Evolutionary conservation across 2,797 vertebrate genomes (phyloP).

Genomic region (Huso huso): DNA sequence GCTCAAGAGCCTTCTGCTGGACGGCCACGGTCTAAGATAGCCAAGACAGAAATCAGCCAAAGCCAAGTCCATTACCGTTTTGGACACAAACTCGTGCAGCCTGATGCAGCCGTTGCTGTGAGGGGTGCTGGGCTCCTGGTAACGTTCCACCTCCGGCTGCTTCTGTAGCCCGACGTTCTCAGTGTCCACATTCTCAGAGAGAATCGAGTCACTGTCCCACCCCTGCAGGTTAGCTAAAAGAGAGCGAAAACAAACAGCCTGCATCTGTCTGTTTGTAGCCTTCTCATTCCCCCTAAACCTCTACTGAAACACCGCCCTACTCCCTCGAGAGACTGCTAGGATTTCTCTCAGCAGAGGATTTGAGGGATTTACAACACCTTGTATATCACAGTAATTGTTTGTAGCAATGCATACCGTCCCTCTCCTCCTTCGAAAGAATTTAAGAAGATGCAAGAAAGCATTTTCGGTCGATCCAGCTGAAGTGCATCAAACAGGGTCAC

Average conservation of each 20-base stretch:
- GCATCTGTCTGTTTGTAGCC: not conserved
- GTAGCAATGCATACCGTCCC: too few species aligned
- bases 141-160: constrained; percentile 40
- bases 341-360: too few species aligned
- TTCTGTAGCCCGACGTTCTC: constrained; percentile 48
- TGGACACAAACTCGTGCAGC: constrained; percentile 87
- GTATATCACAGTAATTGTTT: too few species aligned
- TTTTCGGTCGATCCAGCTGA: too few species aligned
- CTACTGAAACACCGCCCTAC: not conserved
- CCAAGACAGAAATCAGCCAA: not conserved
- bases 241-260: constrained; percentile 3
- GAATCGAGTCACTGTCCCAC: constrained; percentile 77
- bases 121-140: constrained; percentile 61
- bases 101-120: constrained; percentile 65
- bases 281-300: not conserved
- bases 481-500: not conserved
- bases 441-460: too few species aligned
- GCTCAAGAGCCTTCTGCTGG: too few species aligned
- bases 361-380: too few species aligned
- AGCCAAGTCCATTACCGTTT: constrained; percentile 67
- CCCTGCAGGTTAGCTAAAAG: constrained; percentile 56
- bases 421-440: too few species aligned
- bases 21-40: too few species aligned
- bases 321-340: too few species aligned
- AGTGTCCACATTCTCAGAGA: constrained; percentile 52